These are phyloP conservation scores for Thryonomys swinderianus DNA, from an alignment of 2,113 vertebrate species.

Conservation along the genomic window DNA sequence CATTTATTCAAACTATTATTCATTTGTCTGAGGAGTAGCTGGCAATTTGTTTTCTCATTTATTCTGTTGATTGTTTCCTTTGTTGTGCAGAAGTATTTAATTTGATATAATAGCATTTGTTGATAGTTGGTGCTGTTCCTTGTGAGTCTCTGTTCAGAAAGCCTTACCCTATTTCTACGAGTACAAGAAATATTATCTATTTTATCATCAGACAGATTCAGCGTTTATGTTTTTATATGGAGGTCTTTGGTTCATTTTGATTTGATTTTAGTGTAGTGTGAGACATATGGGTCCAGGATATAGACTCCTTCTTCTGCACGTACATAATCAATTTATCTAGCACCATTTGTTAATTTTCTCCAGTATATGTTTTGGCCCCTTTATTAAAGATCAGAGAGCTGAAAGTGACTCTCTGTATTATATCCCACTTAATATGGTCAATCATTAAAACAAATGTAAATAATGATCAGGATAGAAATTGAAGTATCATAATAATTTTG, in stretches of 20 bases:
- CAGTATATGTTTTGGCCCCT: background rate
- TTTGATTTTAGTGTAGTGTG: background rate
- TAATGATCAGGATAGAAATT: background rate
- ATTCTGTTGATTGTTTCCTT: background rate
- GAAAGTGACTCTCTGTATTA: background rate
- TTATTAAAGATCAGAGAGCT: background rate
- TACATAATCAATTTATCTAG: background rate
- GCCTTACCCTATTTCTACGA: background rate
- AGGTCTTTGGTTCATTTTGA: background rate
- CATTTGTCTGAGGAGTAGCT: background rate
- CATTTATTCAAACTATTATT: background rate
- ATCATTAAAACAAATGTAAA: background rate
- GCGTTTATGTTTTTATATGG: background rate
- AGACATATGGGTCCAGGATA: background rate
- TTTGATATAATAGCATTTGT: background rate
- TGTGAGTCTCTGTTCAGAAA: background rate
- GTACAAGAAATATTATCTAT: background rate
- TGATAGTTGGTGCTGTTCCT: background rate
- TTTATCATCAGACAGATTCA: background rate
- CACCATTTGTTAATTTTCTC: background rate
- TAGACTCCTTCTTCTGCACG: background rate
- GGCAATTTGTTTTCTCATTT: background rate
- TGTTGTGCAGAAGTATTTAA: background rate
- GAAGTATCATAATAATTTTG: background rate
- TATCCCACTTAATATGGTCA: background rate